Conservation (phyloP, 2,888 invertebrate species). For the Rhyacophila evoluta region DNA sequence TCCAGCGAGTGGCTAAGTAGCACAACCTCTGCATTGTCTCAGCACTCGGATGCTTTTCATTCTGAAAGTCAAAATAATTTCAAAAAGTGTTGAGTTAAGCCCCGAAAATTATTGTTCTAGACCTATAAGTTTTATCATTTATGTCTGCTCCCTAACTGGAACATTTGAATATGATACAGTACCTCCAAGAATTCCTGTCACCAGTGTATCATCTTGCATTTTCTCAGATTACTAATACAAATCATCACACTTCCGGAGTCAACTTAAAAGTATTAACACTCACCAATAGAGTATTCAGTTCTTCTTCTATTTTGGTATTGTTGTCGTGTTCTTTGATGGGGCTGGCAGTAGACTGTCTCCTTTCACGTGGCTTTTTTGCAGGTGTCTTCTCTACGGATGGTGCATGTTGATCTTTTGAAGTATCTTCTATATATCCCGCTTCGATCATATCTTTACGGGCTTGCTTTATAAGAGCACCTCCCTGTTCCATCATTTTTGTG, state of each 20-base stretch:
- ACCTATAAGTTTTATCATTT: no score
- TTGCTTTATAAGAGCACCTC: conserved; percentile 81
- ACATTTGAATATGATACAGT: no score
- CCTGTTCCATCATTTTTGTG: conserved; percentile 90
- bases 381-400: conserved; percentile 62
- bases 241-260: no score
- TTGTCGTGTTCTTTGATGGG: conserved; percentile 41
- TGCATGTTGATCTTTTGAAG: conserved; percentile 31
- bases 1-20: conserved; percentile 40
- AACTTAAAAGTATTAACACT: background rate
- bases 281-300: conserved; percentile 43
- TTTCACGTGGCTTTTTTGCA: conserved; percentile 59
- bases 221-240: no score
- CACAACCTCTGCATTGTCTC: conserved; percentile 34
- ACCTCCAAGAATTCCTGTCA: no score
- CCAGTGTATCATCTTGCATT: no score
- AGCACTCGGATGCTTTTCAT: conserved; percentile 44
- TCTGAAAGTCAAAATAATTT: conserved; percentile 23
- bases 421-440: conserved; percentile 67
- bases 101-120: no score
- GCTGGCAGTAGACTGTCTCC: conserved; percentile 44
- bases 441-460: conserved; percentile 79
- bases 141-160: no score
- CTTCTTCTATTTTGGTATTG: conserved; percentile 40
- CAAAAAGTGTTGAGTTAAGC: no score